phyloP scores from a whole-genome alignment of 2,113 vertebrate genomes.

The Entomyzon cyanotis region DNA sequence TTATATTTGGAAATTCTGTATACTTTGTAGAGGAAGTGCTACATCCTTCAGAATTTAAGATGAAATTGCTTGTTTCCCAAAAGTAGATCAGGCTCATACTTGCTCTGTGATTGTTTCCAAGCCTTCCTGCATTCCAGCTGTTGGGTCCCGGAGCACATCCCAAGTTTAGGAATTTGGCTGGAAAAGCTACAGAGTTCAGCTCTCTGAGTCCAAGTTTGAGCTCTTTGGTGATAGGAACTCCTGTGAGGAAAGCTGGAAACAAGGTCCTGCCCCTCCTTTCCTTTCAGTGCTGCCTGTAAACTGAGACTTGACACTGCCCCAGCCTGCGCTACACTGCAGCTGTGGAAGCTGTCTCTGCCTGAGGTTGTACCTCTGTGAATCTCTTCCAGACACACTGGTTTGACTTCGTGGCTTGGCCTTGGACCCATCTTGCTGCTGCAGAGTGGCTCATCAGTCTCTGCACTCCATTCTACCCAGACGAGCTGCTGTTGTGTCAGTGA shows the following conservation, averaged over 20 bases:
- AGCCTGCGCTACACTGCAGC: fast-evolving
- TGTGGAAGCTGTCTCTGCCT: neutral
- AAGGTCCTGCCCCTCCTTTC: neutral
- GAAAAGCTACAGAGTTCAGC: neutral
- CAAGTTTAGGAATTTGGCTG: neutral
- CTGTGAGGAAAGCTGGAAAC: neutral
- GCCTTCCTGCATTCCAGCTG: neutral
- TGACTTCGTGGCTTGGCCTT: neutral
- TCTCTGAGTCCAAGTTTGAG: neutral
- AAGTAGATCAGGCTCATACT: neutral
- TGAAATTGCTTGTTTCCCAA: neutral
- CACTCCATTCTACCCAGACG: fast-evolving
- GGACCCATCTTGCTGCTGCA: fast-evolving
- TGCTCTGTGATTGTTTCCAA: neutral
- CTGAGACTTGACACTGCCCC: neutral
- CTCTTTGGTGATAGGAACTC: neutral
- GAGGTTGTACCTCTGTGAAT: fast-evolving
- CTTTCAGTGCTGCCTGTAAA: neutral
- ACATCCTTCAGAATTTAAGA: neutral
- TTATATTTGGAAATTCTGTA: neutral
- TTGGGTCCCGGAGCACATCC: fast-evolving
- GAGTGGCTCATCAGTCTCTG: neutral
- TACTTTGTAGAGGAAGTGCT: neutral
- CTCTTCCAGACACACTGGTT: fast-evolving
- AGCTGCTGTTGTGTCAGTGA: neutral